Percentiles rank a stretch among this genome's conserved stretches.
phyloP scores from a whole-genome alignment of 2,113 vertebrate species.

The Carlito syrichta region DNA sequence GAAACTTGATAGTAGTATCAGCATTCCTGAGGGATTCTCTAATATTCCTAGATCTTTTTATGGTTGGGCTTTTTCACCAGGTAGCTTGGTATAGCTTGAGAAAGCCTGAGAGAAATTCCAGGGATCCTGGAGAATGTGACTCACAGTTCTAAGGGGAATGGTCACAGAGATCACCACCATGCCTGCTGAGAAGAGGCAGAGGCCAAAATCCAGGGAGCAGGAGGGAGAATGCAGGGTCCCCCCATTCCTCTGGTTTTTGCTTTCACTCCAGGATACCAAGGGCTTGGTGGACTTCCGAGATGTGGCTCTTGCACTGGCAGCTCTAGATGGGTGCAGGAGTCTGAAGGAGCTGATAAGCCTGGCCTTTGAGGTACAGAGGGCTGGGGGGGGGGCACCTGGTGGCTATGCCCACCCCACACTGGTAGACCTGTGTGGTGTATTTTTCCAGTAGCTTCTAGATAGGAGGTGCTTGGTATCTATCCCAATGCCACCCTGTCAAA shows the following conservation, averaged over 20 bases:
- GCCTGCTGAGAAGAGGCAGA: not conserved
- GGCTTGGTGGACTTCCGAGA: conserved; percentile 75
- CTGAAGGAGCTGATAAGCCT: conserved; percentile 70
- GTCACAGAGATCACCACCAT: not conserved
- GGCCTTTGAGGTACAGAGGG: conserved; percentile 72
- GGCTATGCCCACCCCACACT: not conserved
- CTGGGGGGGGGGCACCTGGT: rapidly evolving
- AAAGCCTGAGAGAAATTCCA: not conserved
- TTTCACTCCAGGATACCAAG: conserved; percentile 51
- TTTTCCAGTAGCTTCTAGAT: not conserved
- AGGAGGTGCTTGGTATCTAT: not conserved
- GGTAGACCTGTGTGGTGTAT: too few relatives aligned
- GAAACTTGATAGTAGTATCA: not conserved
- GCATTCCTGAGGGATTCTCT: conserved; percentile 37
- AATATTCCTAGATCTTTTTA: not conserved
- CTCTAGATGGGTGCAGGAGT: conserved; percentile 58
- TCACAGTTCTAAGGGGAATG: not conserved
- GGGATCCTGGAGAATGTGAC: not conserved
- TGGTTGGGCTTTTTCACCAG: not conserved
- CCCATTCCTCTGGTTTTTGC: not conserved
- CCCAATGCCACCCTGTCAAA: not conserved
- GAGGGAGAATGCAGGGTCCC: not conserved
- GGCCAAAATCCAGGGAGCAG: not conserved
- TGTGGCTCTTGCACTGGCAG: conserved; percentile 72
- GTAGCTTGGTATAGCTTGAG: not conserved